Evolutionary conservation across 2,113 vertebrate genomes (phyloP), one percentile per base, ranked within the genome.

Genomic region (Meles meles): DNA sequence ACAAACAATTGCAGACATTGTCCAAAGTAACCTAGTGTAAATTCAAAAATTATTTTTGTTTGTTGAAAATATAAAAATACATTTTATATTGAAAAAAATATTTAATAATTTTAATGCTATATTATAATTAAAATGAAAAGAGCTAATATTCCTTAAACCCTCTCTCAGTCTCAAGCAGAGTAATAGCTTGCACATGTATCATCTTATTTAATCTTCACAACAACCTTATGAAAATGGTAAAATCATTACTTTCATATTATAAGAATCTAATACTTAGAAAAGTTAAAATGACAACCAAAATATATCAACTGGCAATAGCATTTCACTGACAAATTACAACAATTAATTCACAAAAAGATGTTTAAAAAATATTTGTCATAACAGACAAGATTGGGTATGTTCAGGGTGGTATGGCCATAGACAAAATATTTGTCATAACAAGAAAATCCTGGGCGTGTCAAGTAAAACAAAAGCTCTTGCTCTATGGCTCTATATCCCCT

Each of bases 11-110:
- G 15, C 27, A 86, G 42, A 85, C 21, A 86, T 34, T 69, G 65
- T 82, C 55, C 37, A 89, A 65, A 91, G 44, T 49, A 72, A 96
- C 10, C 27, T 57, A 42, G 18, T 11, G 72, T 61, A 91, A 77
- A 88, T 42, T 72, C 10, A 27, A 57, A 94, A 67, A 27, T 76
- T 3, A 93, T 59, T 90, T 94, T 80, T 91, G 52, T 92, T 37
- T 79, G 37, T 84, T 88, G 27, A 85, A 84, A 94, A 93, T 86
- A 44, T 17, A 92, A 96, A 89, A 91, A 71, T 55, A 86, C 23
- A 55, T 49, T 83, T 86, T 55, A 77, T 71, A 63, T 59, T 90
- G 37, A 94, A 93, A 71, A 88, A 5, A 72, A 3, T 47, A 25
- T 61, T 65, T 44, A 79, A 37, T 49, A 77, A 71, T 79, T 29